phyloP scores from a whole-genome alignment of 2,797 vertebrate species.

The Esox lucius region DNA sequence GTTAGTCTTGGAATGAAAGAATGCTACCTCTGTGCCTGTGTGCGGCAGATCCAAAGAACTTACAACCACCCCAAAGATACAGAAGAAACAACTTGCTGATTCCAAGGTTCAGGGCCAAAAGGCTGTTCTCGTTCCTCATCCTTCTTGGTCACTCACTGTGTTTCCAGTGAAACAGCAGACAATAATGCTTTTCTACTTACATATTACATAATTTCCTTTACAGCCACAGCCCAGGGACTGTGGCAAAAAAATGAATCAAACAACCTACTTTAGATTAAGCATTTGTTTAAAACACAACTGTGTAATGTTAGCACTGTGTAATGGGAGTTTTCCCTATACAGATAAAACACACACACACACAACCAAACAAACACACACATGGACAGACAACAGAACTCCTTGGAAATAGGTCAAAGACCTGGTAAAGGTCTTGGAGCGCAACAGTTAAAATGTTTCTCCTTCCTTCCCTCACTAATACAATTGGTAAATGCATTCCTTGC shows the following conservation, averaged over 20 bases:
- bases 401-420: conserved; percentile 16
- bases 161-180: conserved; percentile 24
- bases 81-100: conserved; percentile 18
- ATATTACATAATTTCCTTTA: neutral
- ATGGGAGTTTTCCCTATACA: neutral
- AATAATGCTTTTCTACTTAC: conserved; percentile 27
- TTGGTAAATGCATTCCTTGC: conserved; percentile 17
- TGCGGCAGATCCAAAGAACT: no score
- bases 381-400: no score
- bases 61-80: neutral
- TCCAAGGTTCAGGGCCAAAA: no score
- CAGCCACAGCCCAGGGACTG: neutral
- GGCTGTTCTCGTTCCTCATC: neutral
- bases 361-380: no score
- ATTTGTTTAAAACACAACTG: neutral
- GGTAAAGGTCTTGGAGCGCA: neutral
- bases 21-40: no score
- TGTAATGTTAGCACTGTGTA: neutral
- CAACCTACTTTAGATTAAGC: neutral
- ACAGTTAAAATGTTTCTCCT: conserved; percentile 33
- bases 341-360: no score
- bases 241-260: neutral
- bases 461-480: conserved; percentile 17
- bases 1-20: no score
- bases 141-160: conserved; percentile 16